These are phyloP conservation scores for Trachythela sp. DNA, from an alignment of 64 coral and sea anemone genomes.

Conservation along the genomic window DNA sequence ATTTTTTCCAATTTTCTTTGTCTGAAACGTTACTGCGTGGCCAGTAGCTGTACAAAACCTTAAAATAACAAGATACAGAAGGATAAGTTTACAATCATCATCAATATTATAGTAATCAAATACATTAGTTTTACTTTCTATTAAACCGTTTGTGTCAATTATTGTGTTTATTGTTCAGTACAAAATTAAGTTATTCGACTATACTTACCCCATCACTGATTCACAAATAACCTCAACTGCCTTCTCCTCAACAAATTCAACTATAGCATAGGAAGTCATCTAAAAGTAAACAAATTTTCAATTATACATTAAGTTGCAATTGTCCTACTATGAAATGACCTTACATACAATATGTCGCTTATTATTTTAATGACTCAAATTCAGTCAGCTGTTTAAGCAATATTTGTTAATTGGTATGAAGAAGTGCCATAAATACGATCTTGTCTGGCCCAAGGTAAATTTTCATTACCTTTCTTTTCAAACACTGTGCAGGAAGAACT, in stretches of 20 bases:
- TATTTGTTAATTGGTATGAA: not conserved
- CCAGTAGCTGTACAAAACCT: no score
- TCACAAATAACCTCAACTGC: not conserved
- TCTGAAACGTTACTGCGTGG: no score
- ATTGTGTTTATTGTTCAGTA: no score
- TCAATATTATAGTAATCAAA: no score
- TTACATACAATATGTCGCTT: no score
- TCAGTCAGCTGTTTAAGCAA: not conserved
- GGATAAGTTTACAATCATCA: no score
- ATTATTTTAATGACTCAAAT: not conserved
- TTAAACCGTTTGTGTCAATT: no score
- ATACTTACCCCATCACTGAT: not conserved
- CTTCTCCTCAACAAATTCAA: not conserved
- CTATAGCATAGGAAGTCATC: not conserved
- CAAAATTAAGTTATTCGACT: not conserved
- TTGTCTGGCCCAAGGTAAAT: not conserved
- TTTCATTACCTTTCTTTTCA: not conserved
- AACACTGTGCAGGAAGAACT: not conserved
- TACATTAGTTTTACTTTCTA: no score
- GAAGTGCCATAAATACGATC: not conserved
- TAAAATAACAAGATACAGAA: no score
- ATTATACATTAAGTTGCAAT: no score
- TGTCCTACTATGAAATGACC: no score
- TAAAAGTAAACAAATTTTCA: not conserved
- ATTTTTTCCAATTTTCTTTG: no score